Percentiles rank a stretch among this genome's conserved stretches.
Evolutionary conservation across 2,888 invertebrate genomes (phyloP).

Genomic region (Drosophila anomelani): DNA sequence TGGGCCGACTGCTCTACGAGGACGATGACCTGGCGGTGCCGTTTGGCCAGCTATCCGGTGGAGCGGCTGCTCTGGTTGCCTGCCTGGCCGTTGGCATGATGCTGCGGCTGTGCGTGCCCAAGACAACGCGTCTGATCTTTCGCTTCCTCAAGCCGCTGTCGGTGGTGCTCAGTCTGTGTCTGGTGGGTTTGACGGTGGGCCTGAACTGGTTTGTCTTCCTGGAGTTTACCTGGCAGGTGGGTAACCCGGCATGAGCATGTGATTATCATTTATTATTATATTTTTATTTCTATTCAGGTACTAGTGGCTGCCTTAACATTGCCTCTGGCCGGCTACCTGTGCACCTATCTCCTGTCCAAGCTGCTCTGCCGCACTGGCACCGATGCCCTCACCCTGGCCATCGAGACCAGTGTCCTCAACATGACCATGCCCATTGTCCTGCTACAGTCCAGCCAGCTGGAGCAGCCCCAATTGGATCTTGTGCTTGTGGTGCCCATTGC

Average conservation of each 20-base stretch:
- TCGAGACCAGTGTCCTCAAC: slow-evolving; percentile 96
- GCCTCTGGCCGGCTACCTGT: slow-evolving; percentile 91
- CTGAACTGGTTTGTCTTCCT: slow-evolving; percentile 94
- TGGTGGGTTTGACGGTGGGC: slow-evolving; percentile 92
- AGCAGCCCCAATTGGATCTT: slow-evolving; percentile 92
- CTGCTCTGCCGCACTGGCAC: slow-evolving; percentile 87
- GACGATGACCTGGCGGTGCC: slow-evolving; percentile 88
- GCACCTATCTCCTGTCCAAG: slow-evolving; percentile 87
- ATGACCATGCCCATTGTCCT: slow-evolving; percentile 95
- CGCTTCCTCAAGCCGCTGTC: slow-evolving; percentile 93
- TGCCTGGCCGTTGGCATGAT: slow-evolving; percentile 88
- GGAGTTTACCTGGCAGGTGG: slow-evolving; percentile 86
- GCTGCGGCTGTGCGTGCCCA: slow-evolving; percentile 88
- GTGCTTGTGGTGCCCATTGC: slow-evolving; percentile 94
- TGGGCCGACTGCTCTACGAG: slow-evolving; percentile 90
- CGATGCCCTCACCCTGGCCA: slow-evolving; percentile 91
- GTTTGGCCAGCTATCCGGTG: slow-evolving; percentile 89
- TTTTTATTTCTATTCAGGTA: slow-evolving; percentile 33
- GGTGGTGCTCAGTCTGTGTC: slow-evolving; percentile 89
- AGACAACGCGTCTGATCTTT: slow-evolving; percentile 88
- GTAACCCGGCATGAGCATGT: background rate
- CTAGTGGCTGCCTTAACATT: slow-evolving; percentile 90
- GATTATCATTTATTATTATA: background rate
- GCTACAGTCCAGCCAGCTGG: slow-evolving; percentile 89
- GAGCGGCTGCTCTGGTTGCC: slow-evolving; percentile 90